Evolutionary conservation across 2,888 invertebrate species (phyloP).

Genomic region (Diarsia rubi): DNA sequence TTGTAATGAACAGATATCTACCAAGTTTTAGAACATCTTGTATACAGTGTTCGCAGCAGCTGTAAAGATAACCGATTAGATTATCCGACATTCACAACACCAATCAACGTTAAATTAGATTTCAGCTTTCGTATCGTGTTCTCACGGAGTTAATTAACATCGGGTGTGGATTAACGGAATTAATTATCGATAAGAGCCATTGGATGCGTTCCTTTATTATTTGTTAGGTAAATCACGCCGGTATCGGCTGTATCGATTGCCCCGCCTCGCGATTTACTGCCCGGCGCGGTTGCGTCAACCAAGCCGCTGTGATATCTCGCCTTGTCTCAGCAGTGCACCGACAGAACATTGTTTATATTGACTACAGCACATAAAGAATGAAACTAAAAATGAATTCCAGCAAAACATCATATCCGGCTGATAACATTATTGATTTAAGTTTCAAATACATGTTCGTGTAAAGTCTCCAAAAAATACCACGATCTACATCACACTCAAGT

Average conservation of each 20-base stretch:
- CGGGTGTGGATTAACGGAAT: slow-evolving; percentile 82
- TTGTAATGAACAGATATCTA: slow-evolving; percentile 13
- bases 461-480: background rate
- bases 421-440: background rate
- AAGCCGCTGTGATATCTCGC: slow-evolving; percentile 73
- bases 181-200: slow-evolving; percentile 84
- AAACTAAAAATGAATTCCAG: slow-evolving; percentile 23
- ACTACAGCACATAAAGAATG: background rate
- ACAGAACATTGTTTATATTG: slow-evolving; percentile 32
- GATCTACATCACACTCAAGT: no score
- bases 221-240: slow-evolving; percentile 86
- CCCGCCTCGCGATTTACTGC: slow-evolving; percentile 79
- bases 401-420: background rate
- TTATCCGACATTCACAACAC: slow-evolving; percentile 57
- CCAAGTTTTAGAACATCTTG: slow-evolving; percentile 5
- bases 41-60: slow-evolving; percentile 15
- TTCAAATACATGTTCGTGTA: background rate
- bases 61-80: slow-evolving; percentile 57
- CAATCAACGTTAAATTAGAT: slow-evolving; percentile 68
- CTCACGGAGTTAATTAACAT: slow-evolving; percentile 84
- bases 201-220: slow-evolving; percentile 80
- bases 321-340: slow-evolving; percentile 55
- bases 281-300: slow-evolving; percentile 79
- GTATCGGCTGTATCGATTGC: slow-evolving; percentile 76
- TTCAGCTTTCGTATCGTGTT: slow-evolving; percentile 73